These are phyloP conservation scores for Neoascia interrupta DNA, from an alignment of 2,888 invertebrate species.

Conservation along the genomic window DNA sequence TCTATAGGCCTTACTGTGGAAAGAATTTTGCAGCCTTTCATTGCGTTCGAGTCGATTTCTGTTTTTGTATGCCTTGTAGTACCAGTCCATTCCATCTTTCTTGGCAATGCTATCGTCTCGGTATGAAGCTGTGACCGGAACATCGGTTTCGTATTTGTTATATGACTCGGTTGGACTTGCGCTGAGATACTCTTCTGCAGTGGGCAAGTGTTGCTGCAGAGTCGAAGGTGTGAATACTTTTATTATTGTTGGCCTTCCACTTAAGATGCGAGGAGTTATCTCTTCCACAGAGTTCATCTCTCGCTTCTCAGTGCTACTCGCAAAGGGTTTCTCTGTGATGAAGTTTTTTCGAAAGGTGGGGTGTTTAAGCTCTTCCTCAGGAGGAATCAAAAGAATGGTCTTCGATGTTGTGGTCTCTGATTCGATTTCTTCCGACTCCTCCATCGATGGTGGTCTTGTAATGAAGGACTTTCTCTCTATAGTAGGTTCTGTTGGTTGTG, in stretches of 20 bases:
- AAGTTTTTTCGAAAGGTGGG: constrained; percentile 7
- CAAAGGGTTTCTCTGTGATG: constrained; percentile 37
- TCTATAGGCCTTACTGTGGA: constrained; percentile 13
- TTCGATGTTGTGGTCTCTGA: constrained; percentile 76
- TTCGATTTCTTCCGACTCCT: constrained; percentile 72
- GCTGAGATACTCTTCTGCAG: constrained; percentile 78
- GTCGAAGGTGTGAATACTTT: constrained; percentile 81
- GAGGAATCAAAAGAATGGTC: constrained; percentile 78
- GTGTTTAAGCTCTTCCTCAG: constrained; percentile 74
- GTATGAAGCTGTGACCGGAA: constrained; percentile 74
- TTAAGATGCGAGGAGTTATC: constrained; percentile 74
- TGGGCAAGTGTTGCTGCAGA: constrained; percentile 75
- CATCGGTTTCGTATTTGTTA: constrained; percentile 62
- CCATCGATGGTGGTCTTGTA: constrained; percentile 22
- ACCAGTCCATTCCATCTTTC: constrained; percentile 87
- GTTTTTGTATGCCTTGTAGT: constrained; percentile 76
- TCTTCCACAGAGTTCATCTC: constrained; percentile 57
- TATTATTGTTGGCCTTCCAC: constrained; percentile 83
- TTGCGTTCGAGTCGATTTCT: constrained; percentile 55
- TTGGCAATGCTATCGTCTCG: constrained; percentile 79
- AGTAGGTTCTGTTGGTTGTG: constrained; percentile 70
- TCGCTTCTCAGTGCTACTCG: constrained; percentile 29
- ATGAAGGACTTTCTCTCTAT: constrained; percentile 12
- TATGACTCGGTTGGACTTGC: constrained; percentile 33
- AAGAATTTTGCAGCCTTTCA: constrained; percentile 50